Evolutionary conservation across 2,888 invertebrate species (phyloP), one percentile per base, ranked within the genome.

Genomic region (Pyralis farinalis): DNA sequence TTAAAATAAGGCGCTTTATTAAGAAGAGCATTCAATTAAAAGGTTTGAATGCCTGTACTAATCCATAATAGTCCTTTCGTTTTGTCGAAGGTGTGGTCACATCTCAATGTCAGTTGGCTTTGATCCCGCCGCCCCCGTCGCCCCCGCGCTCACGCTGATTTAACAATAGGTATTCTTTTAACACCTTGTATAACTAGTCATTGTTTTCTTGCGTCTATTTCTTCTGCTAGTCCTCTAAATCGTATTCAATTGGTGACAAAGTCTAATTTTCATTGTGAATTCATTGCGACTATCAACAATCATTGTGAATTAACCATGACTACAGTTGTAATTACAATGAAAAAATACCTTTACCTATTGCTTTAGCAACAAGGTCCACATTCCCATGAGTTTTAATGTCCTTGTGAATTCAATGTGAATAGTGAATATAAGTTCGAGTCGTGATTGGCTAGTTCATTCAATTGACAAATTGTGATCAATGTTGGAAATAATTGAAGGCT

Each of bases 81-180:
- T 43, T 42, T 51, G 45, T 40, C 44, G 43, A 54, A 65, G 69
- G 68, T 73, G 69, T 73, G 71, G 76, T 65, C 71, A 62, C 60
- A 65, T 65, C 61, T 68, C 63, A 64, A 68, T 67, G 69, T 65
- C 63, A 66, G 65, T 66, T 57, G 16, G 16, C 46, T 78, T 77
- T 76, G 71, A 77, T 67, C 63, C 66, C 42, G 47, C 74, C 74
- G 73, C 57, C 51, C 47, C 57, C 58, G 29, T 33, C 49, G 47
- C 44, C 50, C 31, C 52, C 49, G 42, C 52, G 42, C 46, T 55
- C 54, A 53, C 54, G 49, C 51, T 39, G 51, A 37, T 47, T 43
- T 52, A 69, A 74, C 71, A 75, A 77, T 71, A 68, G 68, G 61
- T 63, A 71, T 69, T 66, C 62, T 62, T 58, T 63, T 63, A 67